Evolutionary conservation across 2,113 vertebrate genomes (phyloP), one percentile per base, ranked within the genome.

Genomic region (Atrichornis clamosus): DNA sequence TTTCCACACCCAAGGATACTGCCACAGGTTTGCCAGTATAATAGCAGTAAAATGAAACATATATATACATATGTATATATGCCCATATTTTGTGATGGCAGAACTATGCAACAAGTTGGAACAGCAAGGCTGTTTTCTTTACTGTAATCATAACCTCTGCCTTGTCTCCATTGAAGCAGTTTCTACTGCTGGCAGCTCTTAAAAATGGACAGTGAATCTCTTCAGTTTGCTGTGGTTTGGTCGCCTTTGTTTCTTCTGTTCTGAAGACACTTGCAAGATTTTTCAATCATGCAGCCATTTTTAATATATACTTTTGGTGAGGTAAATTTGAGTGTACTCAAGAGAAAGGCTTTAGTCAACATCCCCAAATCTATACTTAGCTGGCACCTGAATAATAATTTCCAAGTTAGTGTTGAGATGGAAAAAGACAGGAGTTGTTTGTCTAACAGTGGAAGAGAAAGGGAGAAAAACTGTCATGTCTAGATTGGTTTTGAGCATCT

Each of bases 291-390:
- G 23, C 14, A 39, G 21, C 44, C 30, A 24, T 53, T 88, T 92
- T n/a, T 55, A 1, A 35, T 80, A 39, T 67, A 37, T 1, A 13
- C 35, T 44, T 41, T 44, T 49, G 42, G 13, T 86, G 27, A 65
- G 50, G 30, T 44, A 58, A 65, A 33, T 76, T 76, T 58, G 33
- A 73, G 63, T 86, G 63, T 88, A 22, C 28, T 53, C 55, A 17
- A 27, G 82, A 47, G 37, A 90, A 68, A 42, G 72, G 23, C 46
- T 90, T 92, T 37, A 42, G 86, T 90, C 68, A 42, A n/a, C 59
- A 32, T 47, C 26, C n/a, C 26, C n/a, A 88, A 47, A 73, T 86
- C 47, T 84, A 7, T 87, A 74, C 53, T 60, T 80, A 73, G 28
- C 23, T 73, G 42, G 13, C 4, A 0, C 59, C 58, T 79, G 73